Percentiles rank a stretch among this genome's conserved stretches.
Evolutionary conservation across 2,888 invertebrate genomes (phyloP).

Genomic region (Drosophila formosana): DNA sequence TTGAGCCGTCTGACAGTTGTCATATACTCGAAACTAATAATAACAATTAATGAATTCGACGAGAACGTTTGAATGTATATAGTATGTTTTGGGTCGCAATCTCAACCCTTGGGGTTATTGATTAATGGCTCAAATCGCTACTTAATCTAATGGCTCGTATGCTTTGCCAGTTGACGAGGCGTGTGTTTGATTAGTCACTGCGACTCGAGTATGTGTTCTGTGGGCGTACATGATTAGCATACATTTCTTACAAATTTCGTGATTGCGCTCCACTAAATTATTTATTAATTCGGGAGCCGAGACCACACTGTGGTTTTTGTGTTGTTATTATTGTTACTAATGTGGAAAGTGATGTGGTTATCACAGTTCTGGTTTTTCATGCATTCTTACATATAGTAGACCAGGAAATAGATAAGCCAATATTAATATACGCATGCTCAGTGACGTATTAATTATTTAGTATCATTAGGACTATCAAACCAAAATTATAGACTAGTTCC

Average conservation of each 20-base stretch:
- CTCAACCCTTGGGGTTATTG: conserved; percentile 54
- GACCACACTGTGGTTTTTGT: not conserved
- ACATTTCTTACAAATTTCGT: conserved; percentile 40
- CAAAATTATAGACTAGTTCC: not conserved
- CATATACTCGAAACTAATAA: conserved; percentile 53
- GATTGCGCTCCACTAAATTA: conserved; percentile 41
- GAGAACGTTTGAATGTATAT: not conserved
- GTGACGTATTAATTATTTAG: conserved; percentile 1
- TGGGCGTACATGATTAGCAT: conserved; percentile 28
- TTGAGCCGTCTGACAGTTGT: conserved; percentile 28
- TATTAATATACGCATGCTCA: not conserved
- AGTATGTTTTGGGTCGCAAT: conserved; percentile 8
- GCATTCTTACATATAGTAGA: not conserved
- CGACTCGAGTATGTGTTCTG: not conserved
- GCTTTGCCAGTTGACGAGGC: conserved; percentile 35
- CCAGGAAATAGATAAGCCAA: conserved; percentile 1
- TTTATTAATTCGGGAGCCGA: conserved; percentile 39
- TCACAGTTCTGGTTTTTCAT: not conserved
- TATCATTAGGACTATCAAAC: not conserved
- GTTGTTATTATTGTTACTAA: conserved; percentile 10
- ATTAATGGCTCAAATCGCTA: conserved; percentile 73
- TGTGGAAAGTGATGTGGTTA: conserved; percentile 2
- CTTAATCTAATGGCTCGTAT: conserved; percentile 75
- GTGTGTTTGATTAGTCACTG: conserved; percentile 38
- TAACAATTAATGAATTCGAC: conserved; percentile 66